Evolutionary conservation across 2,113 vertebrate genomes (phyloP), one percentile per base, ranked within the genome.

Genomic region (Lathamus discolor): DNA sequence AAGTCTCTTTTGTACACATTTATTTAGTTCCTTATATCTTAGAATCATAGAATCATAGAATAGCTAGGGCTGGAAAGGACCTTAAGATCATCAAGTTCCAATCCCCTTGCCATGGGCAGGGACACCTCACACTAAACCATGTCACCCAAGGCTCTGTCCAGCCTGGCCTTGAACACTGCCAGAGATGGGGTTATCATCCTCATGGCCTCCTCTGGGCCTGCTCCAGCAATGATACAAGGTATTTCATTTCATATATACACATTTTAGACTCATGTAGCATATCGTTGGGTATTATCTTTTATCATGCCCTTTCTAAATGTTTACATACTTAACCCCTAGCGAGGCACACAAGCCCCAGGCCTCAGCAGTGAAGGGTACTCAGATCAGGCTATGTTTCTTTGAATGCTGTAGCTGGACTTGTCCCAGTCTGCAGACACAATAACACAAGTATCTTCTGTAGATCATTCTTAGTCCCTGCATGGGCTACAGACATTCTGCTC

Each of bases 361-460:
- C 55, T 70, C 39, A 68, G 64, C 51, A 68, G 9, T 25, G 29
- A 18, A 7, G n/a, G 27, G 48, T 61, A 33, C 29, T 41, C 61
- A 72, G 37, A 16, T 35, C 51, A 78, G 51, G 35, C n/a, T 70
- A 10, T 35, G 6, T 23, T 63, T 72, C 55, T 46, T 84, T 72
- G 10, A 55, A 55, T 33, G n/a, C 13, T 62, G 35, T 25, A 61
- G n/a, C 22, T 76, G 43, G 51, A 18, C 44, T 85, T 79, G 33
- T 74, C 49, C 67, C 0, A 0, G 4, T 39, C 52, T 73, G n/a
- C 46, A 85, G 63, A 37, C 2, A 2, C 24, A 41, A 48, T 31
- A 77, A 14, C 69, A 57, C 37, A 48, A n/a, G 16, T 57, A n/a
- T 35, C 35, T 59, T 68, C 52, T 18, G 19, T 22, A 72, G 48